Evolutionary conservation across 2,113 vertebrate genomes (phyloP).

Genomic region (Notothenia rossii): DNA sequence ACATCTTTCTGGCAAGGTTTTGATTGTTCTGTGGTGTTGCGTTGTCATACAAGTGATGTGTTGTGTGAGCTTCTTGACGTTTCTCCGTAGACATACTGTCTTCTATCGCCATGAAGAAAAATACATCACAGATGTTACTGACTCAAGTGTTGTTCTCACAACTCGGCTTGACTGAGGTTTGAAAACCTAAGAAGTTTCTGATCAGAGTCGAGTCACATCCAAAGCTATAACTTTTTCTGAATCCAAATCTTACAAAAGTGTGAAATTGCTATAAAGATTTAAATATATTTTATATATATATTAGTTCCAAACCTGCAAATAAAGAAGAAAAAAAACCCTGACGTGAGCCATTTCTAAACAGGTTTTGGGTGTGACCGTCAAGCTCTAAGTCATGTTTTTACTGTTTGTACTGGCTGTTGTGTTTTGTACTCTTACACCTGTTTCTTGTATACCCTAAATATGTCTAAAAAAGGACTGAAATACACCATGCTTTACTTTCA

Average conservation of each 20-base stretch:
- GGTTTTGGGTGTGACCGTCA: background rate
- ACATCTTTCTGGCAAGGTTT: background rate
- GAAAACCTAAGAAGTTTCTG: background rate
- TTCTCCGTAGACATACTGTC: background rate
- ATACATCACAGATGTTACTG: background rate
- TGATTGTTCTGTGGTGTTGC: constrained; percentile 7
- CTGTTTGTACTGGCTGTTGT: constrained; percentile 49
- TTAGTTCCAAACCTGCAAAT: constrained; percentile 18
- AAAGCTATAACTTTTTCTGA: background rate
- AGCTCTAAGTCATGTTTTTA: constrained; percentile 44
- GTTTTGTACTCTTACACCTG: constrained; percentile 27
- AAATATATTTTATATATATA: background rate
- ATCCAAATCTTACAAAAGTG: constrained; percentile 15
- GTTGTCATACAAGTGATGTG: constrained; percentile 17
- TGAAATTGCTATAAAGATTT: background rate
- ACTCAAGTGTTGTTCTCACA: background rate
- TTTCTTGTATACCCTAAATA: constrained; percentile 14
- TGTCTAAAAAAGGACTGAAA: constrained; percentile 29
- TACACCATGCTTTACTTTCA: constrained; percentile 7
- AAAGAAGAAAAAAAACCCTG: background rate
- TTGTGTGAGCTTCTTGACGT: constrained; percentile 9
- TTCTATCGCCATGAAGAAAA: background rate
- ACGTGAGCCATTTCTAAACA: constrained; percentile 4
- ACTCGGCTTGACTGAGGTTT: background rate
- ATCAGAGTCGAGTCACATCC: background rate